Evolutionary conservation across 2,113 vertebrate species (phyloP).

Genomic region (Myodes glareolus): DNA sequence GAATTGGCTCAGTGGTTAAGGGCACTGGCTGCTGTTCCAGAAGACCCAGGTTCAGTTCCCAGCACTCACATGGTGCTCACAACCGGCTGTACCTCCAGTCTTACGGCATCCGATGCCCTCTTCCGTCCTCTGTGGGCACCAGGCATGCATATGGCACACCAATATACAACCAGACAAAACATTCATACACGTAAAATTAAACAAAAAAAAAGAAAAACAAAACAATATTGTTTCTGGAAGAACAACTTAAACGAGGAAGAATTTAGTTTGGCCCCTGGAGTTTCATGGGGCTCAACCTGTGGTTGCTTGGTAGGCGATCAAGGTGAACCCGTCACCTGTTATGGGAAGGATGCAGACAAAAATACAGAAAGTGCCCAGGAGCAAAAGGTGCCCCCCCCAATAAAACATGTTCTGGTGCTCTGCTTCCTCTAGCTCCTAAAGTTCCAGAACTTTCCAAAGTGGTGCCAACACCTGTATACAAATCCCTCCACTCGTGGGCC

Average conservation of each 20-base stretch:
- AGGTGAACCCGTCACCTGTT: background rate
- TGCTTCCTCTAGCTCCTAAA: background rate
- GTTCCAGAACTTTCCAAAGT: background rate
- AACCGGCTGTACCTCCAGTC: background rate
- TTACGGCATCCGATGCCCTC: background rate
- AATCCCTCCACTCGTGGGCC: background rate
- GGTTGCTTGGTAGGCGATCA: background rate
- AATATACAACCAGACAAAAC: background rate
- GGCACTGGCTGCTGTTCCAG: background rate
- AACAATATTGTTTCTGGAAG: background rate
- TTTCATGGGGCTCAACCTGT: background rate
- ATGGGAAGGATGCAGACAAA: background rate
- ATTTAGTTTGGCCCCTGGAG: background rate
- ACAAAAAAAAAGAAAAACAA: background rate
- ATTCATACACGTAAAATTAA: background rate
- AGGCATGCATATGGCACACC: background rate
- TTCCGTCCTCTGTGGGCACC: background rate
- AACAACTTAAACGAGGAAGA: background rate
- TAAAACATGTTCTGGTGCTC: background rate
- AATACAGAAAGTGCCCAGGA: background rate
- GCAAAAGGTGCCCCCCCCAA: background rate
- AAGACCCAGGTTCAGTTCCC: background rate
- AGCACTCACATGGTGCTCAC: background rate
- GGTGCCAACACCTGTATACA: background rate
- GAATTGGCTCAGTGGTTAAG: background rate